phyloP scores from a whole-genome alignment of 2,888 invertebrate species.

The Patella ulyssiponensis region DNA sequence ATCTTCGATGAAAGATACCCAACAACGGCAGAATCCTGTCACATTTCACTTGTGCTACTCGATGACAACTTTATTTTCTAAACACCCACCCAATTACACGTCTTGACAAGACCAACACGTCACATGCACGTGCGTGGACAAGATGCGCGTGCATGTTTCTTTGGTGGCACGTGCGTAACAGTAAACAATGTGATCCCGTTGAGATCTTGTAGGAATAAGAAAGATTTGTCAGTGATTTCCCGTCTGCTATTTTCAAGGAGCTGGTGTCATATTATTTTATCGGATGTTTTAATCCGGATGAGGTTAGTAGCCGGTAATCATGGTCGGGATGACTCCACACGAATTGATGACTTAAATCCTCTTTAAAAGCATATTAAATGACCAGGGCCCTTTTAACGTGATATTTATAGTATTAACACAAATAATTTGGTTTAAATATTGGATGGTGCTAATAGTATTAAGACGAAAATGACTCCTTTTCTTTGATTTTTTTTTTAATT shows the following conservation, averaged over 20 bases:
- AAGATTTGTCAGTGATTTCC: background rate
- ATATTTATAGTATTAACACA: no score
- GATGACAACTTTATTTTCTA: constrained; percentile 5
- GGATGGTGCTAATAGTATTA: no score
- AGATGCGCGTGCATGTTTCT: background rate
- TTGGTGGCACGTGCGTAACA: background rate
- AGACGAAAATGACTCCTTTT: no score
- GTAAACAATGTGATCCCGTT: constrained; percentile 1
- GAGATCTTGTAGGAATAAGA: background rate
- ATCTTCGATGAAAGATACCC: background rate
- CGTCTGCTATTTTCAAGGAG: no score
- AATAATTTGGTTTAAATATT: no score
- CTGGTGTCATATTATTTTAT: background rate
- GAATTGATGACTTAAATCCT: no score
- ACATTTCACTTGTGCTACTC: constrained; percentile 5
- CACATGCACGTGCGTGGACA: background rate
- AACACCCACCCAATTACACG: constrained; percentile 4
- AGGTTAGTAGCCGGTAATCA: no score
- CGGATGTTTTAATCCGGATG: background rate
- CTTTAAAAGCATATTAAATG: no score
- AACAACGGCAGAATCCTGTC: constrained; percentile 2
- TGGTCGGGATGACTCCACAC: no score
- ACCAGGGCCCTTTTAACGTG: no score
- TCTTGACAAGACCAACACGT: background rate
- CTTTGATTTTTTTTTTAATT: no score